Conservation (phyloP, 2,888 invertebrate species). For the Himalopsyche tibetana region DNA sequence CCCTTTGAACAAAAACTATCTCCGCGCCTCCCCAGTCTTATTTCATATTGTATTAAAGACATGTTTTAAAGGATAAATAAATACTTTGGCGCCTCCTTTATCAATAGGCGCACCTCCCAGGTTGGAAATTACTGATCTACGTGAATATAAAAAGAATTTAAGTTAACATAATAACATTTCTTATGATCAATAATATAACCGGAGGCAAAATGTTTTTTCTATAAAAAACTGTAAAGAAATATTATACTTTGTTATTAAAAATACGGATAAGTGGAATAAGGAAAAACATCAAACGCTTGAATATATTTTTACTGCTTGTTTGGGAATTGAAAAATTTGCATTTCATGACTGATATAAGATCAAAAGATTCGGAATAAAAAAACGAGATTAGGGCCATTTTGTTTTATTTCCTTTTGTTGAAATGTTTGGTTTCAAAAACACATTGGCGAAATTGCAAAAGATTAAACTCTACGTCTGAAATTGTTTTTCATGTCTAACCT, state of each 20-base stretch:
- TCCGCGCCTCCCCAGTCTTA: no score
- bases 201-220: no score
- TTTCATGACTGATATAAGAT: conserved; percentile 17
- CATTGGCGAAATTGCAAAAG: background rate
- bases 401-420: background rate
- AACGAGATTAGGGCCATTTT: background rate
- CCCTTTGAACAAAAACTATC: no score
- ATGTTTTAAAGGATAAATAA: no score
- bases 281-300: background rate
- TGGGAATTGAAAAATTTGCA: background rate
- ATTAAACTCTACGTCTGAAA: background rate
- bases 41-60: no score
- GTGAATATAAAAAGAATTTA: no score
- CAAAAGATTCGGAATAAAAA: conserved; percentile 21
- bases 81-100: no score
- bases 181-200: no score
- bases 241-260: background rate
- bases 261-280: background rate
- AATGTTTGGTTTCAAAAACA: background rate
- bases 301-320: background rate
- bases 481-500: background rate
- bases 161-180: no score
- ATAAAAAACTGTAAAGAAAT: background rate
- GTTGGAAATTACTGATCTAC: no score
- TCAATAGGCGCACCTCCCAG: no score